Conservation (phyloP, 2,888 invertebrate species). For the Ferrisia virgata region DNA sequence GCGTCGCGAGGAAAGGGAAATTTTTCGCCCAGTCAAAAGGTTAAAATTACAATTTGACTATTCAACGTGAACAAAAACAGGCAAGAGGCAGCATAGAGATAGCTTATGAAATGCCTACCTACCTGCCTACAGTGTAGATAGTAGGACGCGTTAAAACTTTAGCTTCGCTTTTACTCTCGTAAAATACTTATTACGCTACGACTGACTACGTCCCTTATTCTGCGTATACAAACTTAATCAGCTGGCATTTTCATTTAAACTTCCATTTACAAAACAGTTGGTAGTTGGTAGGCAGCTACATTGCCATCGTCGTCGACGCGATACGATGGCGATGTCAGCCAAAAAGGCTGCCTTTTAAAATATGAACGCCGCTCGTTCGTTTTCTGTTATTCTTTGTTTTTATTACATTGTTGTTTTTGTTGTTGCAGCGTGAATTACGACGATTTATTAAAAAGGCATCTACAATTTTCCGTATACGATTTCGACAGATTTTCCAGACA, state of each 20-base stretch:
- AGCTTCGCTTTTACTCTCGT: neutral
- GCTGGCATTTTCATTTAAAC: neutral
- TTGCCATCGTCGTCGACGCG: neutral
- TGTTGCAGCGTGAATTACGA: slow-evolving; percentile 68
- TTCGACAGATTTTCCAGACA: slow-evolving; percentile 85
- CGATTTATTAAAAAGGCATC: slow-evolving; percentile 69
- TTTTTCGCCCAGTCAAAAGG: neutral
- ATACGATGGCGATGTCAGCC: neutral
- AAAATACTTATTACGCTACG: too few relatives aligned
- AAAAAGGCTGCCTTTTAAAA: neutral
- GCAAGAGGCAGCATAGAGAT: neutral
- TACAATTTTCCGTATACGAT: slow-evolving; percentile 84
- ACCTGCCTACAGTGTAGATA: too few relatives aligned
- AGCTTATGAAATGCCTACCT: too few relatives aligned
- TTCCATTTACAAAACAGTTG: neutral
- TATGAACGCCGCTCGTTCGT: neutral
- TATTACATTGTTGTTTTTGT: neutral
- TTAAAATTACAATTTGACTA: slow-evolving; percentile 3
- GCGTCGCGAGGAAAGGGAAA: neutral
- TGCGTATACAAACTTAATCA: slow-evolving; percentile 2
- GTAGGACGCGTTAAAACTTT: neutral
- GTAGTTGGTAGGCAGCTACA: too few relatives aligned
- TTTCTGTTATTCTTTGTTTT: neutral
- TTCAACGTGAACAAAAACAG: neutral
- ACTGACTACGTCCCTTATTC: too few relatives aligned